Base-by-base conservation (phyloP, 2,888 invertebrate genomes). In the Phortica magna region DNA sequence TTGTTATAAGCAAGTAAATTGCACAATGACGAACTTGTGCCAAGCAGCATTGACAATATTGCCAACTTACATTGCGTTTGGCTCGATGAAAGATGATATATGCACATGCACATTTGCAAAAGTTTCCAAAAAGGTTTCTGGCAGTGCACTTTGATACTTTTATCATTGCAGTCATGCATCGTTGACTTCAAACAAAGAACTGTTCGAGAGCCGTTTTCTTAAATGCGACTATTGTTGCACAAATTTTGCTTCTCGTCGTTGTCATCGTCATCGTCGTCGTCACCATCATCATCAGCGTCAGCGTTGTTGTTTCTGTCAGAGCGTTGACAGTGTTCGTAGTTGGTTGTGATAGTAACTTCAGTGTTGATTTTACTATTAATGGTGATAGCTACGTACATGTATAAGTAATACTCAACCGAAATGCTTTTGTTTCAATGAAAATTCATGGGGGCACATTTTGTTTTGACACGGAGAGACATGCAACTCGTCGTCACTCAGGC, bases 121-220 rank as follows among this genome's bases (percentile, higher is more conserved):
- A n/a, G n/a, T 17, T 12, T n/a, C 14, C 1, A 0, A 55, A 17
- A 55, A 17, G n/a, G 53, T 14, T 53, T 17, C 1, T 55, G 2
- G 55, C 43, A 71, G 53, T 73, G 74, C 79, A 84, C 81, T 84
- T 80, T 80, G 81, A 79, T 81, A 84, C 82, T 87, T 85, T 88
- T 85, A 85, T 85, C 85, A 83, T 78, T 80, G 78, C 81, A 81
- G 78, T 81, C 86, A 87, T 88, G 88, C 88, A 83, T 85, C 88
- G 88, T 80, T 88, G 85, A 78, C 70, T 81, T 82, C 78, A 81
- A 82, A 74, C 67, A 74, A 74, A 73, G 59, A 42, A 67, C n/a
- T 55, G 10, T 42, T 67, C 42, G 42, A 67, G 67, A 42, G 71
- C 17, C 31, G 17, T 59, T 57, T 72, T 31, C 31, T 31, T 31